phyloP scores from a whole-genome alignment of 64 coral and sea anemone genomes.

The Actinia tenebrosa region DNA sequence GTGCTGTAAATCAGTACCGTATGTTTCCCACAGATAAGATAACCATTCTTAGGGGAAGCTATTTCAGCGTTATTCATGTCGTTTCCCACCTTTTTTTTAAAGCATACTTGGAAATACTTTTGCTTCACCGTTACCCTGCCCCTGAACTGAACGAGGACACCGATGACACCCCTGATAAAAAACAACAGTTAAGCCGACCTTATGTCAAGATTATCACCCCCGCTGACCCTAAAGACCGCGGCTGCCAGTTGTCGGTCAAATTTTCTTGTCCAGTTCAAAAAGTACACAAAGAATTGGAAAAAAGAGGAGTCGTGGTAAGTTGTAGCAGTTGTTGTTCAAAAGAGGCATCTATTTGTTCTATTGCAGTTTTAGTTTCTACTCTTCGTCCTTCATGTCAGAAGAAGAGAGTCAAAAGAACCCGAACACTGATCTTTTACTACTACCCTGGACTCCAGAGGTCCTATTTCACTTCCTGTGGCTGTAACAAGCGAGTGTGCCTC shows the following conservation, averaged over 20 bases:
- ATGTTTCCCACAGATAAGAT: too few species aligned
- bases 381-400: background rate
- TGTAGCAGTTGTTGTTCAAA: background rate
- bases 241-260: conserved; percentile 73
- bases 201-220: conserved; percentile 70
- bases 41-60: too few species aligned
- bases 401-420: too few species aligned
- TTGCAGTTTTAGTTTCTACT: background rate
- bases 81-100: background rate
- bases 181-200: background rate
- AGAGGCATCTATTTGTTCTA: background rate
- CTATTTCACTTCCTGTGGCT: too few species aligned
- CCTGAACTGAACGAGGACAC: background rate
- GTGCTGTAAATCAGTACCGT: too few species aligned
- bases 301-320: conserved; percentile 95
- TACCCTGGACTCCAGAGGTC: too few species aligned
- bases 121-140: conserved; percentile 3
- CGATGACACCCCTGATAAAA: background rate
- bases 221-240: conserved; percentile 69
- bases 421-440: too few species aligned
- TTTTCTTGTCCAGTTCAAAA: conserved; percentile 53
- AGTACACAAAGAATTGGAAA: conserved; percentile 52
- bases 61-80: too few species aligned
- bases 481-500: too few species aligned
- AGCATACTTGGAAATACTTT: conserved; percentile 39